These are phyloP conservation scores for Eupristina koningsbergeri DNA, from an alignment of 1,140 invertebrate species.

Conservation along the genomic window DNA sequence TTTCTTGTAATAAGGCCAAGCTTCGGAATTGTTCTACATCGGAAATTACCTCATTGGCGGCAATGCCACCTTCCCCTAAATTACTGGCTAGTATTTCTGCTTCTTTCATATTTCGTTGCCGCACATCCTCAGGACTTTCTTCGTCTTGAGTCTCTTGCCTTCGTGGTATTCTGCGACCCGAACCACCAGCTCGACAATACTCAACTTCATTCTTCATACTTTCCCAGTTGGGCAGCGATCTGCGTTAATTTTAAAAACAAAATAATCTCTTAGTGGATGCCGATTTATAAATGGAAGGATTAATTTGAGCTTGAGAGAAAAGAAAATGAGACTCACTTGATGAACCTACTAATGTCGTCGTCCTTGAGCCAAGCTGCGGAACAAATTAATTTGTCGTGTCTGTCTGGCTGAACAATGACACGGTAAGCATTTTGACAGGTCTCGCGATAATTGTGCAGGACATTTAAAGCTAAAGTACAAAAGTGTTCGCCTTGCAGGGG, in stretches of 20 bases:
- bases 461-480: conserved; percentile 80
- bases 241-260: conserved; percentile 60
- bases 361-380: conserved; percentile 94
- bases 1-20: conserved; percentile 92
- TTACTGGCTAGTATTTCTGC: conserved; percentile 93
- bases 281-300: too few species aligned
- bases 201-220: conserved; percentile 78
- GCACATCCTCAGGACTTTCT: conserved; percentile 84
- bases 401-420: conserved; percentile 85
- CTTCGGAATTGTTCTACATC: conserved; percentile 85
- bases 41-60: conserved; percentile 86
- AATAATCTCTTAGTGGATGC: neutral
- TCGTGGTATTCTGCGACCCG: conserved; percentile 61
- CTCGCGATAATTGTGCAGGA: conserved; percentile 83
- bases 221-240: conserved; percentile 88
- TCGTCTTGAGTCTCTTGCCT: conserved; percentile 77
- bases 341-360: conserved; percentile 93
- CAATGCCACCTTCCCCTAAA: conserved; percentile 88
- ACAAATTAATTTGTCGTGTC: conserved; percentile 85
- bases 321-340: conserved; percentile 76
- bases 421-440: conserved; percentile 84
- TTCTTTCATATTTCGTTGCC: conserved; percentile 88
- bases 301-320: neutral
- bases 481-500: conserved; percentile 82
- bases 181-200: conserved; percentile 56